phyloP scores from a whole-genome alignment of 2,888 invertebrate genomes.

The Noctuana brunneofusca region DNA sequence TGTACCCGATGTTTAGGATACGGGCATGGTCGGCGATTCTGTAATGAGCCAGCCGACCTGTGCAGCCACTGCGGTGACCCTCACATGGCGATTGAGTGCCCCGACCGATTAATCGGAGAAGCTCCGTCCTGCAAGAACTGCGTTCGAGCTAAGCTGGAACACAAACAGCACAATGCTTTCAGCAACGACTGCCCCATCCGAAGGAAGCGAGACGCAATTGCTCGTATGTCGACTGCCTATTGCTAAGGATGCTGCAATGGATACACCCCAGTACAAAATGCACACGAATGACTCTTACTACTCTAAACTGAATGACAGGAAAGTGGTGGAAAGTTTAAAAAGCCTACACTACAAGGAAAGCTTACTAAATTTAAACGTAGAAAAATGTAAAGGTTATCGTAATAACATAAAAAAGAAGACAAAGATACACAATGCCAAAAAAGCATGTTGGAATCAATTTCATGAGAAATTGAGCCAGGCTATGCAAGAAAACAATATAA shows the following conservation, averaged over 20 bases:
- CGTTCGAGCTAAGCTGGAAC: neutral
- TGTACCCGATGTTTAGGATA: constrained; percentile 27
- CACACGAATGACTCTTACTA: no score
- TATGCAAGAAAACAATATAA: no score
- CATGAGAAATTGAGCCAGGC: no score
- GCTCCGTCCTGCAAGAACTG: constrained; percentile 27
- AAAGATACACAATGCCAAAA: no score
- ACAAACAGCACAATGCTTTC: constrained; percentile 22
- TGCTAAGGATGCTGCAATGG: constrained; percentile 27
- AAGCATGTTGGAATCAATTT: no score
- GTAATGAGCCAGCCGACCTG: neutral
- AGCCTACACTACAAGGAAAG: no score
- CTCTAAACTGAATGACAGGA: no score
- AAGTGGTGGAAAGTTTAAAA: no score
- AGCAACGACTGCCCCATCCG: neutral
- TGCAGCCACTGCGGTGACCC: constrained; percentile 33
- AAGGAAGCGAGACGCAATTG: constrained; percentile 10
- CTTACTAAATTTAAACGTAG: no score
- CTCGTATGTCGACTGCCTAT: neutral
- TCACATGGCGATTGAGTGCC: constrained; percentile 5
- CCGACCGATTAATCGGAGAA: neutral
- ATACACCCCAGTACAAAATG: no score
- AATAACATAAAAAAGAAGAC: no score
- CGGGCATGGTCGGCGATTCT: constrained; percentile 15
- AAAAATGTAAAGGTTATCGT: no score